Evolutionary conservation across 2,888 invertebrate genomes (phyloP).

Genomic region (Phytoseiulus persimilis): DNA sequence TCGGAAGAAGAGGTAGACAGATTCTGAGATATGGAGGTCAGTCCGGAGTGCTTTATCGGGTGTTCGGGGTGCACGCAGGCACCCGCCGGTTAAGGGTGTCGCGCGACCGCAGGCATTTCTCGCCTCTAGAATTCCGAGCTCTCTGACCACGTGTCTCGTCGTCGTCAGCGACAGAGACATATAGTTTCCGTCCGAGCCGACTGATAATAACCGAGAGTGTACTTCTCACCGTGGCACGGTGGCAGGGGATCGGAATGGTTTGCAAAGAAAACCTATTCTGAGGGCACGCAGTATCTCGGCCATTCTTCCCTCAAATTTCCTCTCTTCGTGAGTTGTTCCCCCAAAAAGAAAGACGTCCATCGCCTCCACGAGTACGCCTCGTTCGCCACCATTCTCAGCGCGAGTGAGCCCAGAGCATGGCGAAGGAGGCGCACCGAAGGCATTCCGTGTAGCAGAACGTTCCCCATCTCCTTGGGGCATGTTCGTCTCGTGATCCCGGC

Average conservation of each 20-base stretch:
- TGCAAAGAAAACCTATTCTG: too few species aligned
- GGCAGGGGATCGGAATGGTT: too few species aligned
- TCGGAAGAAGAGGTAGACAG: neutral
- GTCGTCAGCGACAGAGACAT: neutral
- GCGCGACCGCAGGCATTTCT: neutral
- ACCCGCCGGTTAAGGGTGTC: neutral
- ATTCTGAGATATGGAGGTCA: neutral
- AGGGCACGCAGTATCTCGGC: too few species aligned
- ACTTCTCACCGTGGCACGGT: too few species aligned
- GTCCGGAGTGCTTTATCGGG: neutral
- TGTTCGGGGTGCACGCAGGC: neutral
- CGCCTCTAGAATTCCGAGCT: neutral
- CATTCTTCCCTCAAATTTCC: too few species aligned
- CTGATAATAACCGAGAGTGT: neutral
- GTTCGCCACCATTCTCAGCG: neutral
- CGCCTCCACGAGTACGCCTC: too few species aligned
- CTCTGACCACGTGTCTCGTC: neutral
- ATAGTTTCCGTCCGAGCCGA: neutral
- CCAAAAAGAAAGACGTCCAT: too few species aligned
- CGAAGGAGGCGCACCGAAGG: neutral
- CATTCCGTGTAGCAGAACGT: neutral
- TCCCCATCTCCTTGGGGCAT: neutral
- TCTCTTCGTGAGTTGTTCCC: too few species aligned
- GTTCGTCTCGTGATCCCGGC: neutral
- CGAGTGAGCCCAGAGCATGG: neutral